Evolutionary conservation across 2,797 vertebrate genomes (phyloP).

Genomic region (Pipistrellus pygmaeus): DNA sequence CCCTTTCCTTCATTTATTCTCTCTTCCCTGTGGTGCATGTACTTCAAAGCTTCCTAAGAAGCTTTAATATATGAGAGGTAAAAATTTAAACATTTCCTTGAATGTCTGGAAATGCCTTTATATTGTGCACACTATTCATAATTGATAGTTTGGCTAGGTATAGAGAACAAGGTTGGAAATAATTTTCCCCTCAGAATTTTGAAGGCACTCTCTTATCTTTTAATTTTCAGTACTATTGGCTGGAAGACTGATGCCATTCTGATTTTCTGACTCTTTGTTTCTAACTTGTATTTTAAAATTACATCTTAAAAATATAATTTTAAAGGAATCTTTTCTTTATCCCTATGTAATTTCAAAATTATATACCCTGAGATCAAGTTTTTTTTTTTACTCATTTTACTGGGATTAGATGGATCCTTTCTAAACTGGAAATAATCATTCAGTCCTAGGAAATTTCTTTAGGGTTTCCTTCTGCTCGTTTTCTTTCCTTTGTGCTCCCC

Average conservation of each 20-base stretch:
- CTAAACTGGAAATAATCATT: conserved; percentile 11
- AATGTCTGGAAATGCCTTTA: conserved; percentile 13
- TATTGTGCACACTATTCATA: neutral
- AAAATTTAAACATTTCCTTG: conserved; percentile 17
- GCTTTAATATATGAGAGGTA: neutral
- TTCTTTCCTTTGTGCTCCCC: neutral
- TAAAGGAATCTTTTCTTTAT: conserved; percentile 28
- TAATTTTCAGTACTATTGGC: conserved; percentile 32
- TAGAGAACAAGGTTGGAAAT: neutral
- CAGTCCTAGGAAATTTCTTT: neutral
- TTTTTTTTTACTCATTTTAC: neutral
- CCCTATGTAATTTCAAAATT: conserved; percentile 3
- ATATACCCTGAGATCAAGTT: neutral
- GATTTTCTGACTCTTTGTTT: neutral
- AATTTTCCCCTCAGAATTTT: neutral
- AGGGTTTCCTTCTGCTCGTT: neutral
- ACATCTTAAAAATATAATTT: neutral
- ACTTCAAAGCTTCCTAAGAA: conserved; percentile 35
- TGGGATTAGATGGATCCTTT: conserved; percentile 1
- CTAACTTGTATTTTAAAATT: neutral
- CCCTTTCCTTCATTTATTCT: neutral
- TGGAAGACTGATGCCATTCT: neutral
- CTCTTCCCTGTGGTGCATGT: neutral
- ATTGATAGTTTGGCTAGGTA: neutral
- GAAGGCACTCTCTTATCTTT: neutral